phyloP scores from a whole-genome alignment of 1,140 invertebrate species.

The Bradysia coprophila region DNA sequence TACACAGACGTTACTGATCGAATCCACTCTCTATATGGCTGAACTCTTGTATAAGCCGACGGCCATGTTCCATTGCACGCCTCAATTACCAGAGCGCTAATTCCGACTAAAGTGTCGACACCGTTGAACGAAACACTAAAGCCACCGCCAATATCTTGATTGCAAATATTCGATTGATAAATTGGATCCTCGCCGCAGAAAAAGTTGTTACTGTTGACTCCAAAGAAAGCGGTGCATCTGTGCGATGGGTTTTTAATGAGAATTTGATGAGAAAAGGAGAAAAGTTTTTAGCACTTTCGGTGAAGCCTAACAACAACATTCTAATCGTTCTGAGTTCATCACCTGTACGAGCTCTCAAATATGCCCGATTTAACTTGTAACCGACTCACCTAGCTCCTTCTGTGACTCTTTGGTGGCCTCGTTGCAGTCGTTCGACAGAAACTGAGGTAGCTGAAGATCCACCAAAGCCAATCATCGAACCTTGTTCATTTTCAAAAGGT shows the following conservation, averaged over 20 bases:
- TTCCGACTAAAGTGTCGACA: neutral
- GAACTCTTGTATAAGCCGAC: neutral
- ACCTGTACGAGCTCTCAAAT: too few relatives aligned
- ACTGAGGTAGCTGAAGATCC: neutral
- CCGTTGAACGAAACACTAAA: neutral
- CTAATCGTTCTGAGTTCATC: too few relatives aligned
- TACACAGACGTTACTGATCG: neutral
- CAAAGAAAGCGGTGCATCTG: neutral
- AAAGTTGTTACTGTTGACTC: neutral
- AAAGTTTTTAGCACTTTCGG: too few relatives aligned
- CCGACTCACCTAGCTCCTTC: too few relatives aligned
- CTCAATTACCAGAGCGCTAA: neutral
- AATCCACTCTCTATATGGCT: neutral
- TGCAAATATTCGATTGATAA: neutral
- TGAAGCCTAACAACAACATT: too few relatives aligned
- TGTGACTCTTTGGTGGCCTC: neutral
- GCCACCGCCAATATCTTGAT: neutral
- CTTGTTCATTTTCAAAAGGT: neutral
- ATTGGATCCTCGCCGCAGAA: neutral
- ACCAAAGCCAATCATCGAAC: neutral
- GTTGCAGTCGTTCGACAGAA: neutral
- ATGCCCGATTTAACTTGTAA: too few relatives aligned
- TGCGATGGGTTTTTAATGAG: too few relatives aligned
- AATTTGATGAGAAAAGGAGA: too few relatives aligned
- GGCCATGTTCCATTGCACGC: neutral